phyloP scores from a whole-genome alignment of 2,113 vertebrate species.

The Odontophorus gujanensis region DNA sequence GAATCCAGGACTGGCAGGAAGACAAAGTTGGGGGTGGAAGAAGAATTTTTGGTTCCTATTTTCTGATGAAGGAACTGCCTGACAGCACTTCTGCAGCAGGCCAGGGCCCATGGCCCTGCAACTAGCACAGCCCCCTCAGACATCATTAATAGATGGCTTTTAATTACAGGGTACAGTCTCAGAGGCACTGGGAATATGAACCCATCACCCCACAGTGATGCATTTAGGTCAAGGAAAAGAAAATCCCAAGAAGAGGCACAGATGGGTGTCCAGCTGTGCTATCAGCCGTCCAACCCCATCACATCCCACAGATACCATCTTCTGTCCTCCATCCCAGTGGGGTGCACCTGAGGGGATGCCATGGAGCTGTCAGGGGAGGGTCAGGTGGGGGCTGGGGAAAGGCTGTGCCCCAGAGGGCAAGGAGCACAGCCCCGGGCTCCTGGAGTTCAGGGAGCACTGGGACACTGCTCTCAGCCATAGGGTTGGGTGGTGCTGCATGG shows the following conservation, averaged over 20 bases:
- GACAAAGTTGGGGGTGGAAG: slow-evolving; percentile 44
- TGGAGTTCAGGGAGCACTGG: neutral
- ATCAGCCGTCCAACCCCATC: neutral
- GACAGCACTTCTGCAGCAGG: slow-evolving; percentile 31
- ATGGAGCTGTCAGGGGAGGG: too few relatives aligned
- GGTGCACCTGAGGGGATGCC: neutral
- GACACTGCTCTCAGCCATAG: neutral
- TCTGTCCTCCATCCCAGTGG: fast-evolving
- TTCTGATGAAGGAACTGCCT: slow-evolving; percentile 44
- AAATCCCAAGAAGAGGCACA: neutral
- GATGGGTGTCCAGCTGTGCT: neutral
- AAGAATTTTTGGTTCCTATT: slow-evolving; percentile 58
- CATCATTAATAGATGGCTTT: neutral
- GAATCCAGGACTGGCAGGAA: slow-evolving; percentile 66
- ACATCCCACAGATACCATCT: neutral
- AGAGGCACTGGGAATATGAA: neutral
- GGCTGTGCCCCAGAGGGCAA: neutral
- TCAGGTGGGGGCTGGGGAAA: neutral
- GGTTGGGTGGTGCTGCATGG: neutral
- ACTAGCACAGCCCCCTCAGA: neutral
- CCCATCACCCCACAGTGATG: neutral
- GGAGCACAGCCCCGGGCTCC: too few relatives aligned
- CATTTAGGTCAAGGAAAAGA: neutral
- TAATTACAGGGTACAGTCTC: slow-evolving; percentile 34
- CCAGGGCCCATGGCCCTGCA: neutral